Conservation (phyloP, 2,797 vertebrate species). For the Sebastiscus tertius region DNA sequence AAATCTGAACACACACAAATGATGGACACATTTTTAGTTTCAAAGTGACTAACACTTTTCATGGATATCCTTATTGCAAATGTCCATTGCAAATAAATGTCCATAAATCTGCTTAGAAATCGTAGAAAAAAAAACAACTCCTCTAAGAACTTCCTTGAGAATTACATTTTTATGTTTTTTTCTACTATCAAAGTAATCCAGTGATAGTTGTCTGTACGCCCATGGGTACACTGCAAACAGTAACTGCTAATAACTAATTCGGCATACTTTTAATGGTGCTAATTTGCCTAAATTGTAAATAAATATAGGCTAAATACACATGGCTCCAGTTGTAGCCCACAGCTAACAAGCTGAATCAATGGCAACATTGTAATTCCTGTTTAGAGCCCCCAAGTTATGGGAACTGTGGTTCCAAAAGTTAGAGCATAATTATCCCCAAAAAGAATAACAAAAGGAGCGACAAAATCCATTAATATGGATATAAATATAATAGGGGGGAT, state of each 20-base stretch:
- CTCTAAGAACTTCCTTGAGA: not conserved
- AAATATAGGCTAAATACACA: not conserved
- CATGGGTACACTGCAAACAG: not conserved
- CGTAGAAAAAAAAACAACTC: not conserved
- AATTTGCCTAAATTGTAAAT: constrained; percentile 4
- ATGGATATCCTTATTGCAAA: not conserved
- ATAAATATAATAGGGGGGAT: not conserved
- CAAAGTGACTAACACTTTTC: not conserved
- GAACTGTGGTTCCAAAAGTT: not conserved
- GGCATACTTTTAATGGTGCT: not conserved
- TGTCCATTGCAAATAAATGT: not conserved
- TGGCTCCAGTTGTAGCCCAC: no score
- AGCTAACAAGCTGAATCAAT: not conserved
- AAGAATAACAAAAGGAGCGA: not conserved
- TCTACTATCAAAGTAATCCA: not conserved
- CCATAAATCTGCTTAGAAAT: not conserved
- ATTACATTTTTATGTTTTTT: not conserved
- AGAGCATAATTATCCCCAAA: not conserved
- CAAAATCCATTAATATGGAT: not conserved
- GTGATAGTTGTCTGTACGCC: not conserved
- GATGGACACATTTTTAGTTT: no score
- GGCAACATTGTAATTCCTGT: not conserved
- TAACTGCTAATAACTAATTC: not conserved
- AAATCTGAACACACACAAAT: no score
- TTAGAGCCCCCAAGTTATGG: not conserved